These are phyloP conservation scores for Pangasius mekongensis DNA, from an alignment of 2,797 vertebrate genomes.

Conservation along the genomic window DNA sequence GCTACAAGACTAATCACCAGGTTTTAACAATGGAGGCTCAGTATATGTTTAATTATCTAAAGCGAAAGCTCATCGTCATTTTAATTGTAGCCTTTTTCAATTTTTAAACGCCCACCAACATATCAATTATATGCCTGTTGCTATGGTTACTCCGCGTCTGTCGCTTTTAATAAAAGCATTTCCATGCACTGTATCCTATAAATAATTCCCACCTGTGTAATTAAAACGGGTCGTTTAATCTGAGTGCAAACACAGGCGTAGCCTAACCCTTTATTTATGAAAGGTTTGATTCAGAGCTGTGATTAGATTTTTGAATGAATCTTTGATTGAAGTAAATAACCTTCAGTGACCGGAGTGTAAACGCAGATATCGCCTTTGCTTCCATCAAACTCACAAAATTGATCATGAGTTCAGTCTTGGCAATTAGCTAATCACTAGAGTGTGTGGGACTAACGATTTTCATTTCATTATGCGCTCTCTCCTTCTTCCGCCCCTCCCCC, in stretches of 20 bases:
- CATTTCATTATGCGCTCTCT: background rate
- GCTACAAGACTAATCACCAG: background rate
- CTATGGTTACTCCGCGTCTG: background rate
- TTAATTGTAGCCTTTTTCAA: background rate
- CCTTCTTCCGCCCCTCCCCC: background rate
- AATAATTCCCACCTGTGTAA: slow-evolving; percentile 8
- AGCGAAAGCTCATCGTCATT: background rate
- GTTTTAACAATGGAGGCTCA: background rate
- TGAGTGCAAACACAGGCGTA: background rate
- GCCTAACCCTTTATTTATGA: background rate
- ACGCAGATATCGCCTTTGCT: background rate
- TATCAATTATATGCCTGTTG: slow-evolving; percentile 13
- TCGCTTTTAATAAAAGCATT: background rate
- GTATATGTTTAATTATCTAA: background rate
- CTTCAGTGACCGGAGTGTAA: background rate
- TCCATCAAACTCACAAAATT: background rate
- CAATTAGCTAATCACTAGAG: background rate
- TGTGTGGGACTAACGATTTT: background rate
- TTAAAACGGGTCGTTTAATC: slow-evolving; percentile 5
- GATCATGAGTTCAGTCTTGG: slow-evolving; percentile 4
- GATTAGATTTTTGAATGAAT: slow-evolving; percentile 15
- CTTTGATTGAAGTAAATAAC: slow-evolving; percentile 1
- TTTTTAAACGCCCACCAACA: background rate
- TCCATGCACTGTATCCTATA: background rate
- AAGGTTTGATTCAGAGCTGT: background rate